These are phyloP conservation scores for Trichoplusia ni DNA, from an alignment of 1,140 invertebrate species.

Conservation along the genomic window DNA sequence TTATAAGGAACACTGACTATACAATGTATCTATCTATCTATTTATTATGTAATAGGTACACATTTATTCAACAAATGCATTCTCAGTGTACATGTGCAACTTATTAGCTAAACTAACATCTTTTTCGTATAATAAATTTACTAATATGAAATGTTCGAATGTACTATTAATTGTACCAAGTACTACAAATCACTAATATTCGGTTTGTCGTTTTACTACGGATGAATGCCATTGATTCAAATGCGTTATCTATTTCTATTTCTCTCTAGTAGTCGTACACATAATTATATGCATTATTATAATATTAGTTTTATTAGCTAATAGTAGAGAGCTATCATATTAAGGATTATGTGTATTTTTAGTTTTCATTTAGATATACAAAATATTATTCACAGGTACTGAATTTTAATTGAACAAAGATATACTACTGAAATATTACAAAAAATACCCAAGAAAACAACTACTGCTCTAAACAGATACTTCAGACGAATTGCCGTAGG, in stretches of 20 bases:
- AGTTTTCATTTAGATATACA: constrained; percentile 9
- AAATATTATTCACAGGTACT: constrained; percentile 1
- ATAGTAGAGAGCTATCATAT: constrained; percentile 5
- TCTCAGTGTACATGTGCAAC: not conserved
- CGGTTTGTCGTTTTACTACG: not conserved
- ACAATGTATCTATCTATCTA: not conserved
- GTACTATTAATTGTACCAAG: not conserved
- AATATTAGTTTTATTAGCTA: not conserved
- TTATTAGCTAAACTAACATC: not conserved
- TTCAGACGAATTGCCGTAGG: no score
- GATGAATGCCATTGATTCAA: not conserved
- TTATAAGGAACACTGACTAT: constrained; percentile 14
- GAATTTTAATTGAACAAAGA: not conserved
- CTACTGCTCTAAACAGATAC: no score
- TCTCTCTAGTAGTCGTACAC: not conserved
- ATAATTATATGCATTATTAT: constrained; percentile 5
- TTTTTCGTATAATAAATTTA: not conserved
- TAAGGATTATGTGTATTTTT: not conserved
- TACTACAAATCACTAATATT: not conserved
- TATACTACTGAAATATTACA: not conserved
- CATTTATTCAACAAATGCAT: not conserved
- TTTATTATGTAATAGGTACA: not conserved
- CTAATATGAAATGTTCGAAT: not conserved
- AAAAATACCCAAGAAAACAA: no score
- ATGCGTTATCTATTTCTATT: constrained; percentile 1